Evolutionary conservation across 2,797 vertebrate genomes (phyloP).

Genomic region (Petrocephalus sullivani): DNA sequence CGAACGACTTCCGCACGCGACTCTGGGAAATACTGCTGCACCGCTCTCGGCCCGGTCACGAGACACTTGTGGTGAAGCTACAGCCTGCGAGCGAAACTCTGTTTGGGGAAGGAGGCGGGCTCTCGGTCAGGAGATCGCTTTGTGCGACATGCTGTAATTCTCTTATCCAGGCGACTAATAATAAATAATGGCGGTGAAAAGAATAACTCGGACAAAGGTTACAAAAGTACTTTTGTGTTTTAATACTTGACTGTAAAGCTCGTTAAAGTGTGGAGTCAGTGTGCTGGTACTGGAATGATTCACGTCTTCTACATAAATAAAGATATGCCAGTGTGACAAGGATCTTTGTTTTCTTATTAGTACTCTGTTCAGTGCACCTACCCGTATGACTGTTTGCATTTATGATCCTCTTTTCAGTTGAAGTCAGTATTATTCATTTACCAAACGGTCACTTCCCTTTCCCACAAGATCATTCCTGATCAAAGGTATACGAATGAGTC

Average conservation of each 20-base stretch:
- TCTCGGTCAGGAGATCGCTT: neutral
- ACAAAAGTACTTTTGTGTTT: neutral
- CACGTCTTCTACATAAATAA: neutral
- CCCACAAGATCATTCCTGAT: neutral
- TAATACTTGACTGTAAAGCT: neutral
- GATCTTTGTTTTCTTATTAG: neutral
- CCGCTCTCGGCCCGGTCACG: neutral
- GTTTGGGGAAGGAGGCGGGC: neutral
- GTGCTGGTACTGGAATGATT: neutral
- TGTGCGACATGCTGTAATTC: neutral
- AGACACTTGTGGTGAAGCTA: neutral
- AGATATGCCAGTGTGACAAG: neutral
- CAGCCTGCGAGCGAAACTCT: neutral
- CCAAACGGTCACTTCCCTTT: neutral
- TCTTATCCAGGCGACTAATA: neutral
- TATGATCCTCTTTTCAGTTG: neutral
- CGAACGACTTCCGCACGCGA: neutral
- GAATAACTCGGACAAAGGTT: neutral
- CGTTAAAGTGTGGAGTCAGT: neutral
- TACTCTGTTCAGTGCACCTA: neutral
- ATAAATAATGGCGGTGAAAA: neutral
- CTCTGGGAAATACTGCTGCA: neutral
- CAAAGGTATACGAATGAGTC: neutral
- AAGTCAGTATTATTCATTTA: neutral
- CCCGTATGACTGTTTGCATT: neutral